These are phyloP conservation scores for Ommatoiulus sabulosus DNA, from an alignment of 2,888 invertebrate species.

Conservation along the genomic window DNA sequence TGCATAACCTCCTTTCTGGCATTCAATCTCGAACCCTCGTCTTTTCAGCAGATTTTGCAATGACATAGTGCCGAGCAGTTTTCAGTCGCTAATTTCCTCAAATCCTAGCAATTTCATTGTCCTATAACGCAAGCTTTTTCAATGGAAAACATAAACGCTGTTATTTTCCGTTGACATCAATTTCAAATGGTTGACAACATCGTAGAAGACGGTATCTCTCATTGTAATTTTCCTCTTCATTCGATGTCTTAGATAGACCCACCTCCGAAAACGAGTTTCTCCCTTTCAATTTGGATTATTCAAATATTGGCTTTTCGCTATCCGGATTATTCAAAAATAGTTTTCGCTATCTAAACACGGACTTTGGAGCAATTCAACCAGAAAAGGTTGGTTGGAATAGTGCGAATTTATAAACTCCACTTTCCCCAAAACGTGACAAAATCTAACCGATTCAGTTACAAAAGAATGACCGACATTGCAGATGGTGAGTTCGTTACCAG, in stretches of 20 bases:
- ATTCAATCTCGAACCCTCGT: not conserved
- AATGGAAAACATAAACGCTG: not conserved
- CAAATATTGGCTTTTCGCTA: not conserved
- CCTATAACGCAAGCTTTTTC: not conserved
- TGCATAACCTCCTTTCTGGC: not conserved
- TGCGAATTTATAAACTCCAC: too few relatives aligned
- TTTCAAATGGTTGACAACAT: not conserved
- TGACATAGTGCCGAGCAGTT: not conserved
- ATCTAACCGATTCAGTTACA: not conserved
- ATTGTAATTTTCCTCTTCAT: not conserved
- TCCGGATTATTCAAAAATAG: not conserved
- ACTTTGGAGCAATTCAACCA: too few relatives aligned
- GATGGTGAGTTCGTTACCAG: conserved; percentile 36
- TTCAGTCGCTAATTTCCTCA: not conserved
- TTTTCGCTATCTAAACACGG: too few relatives aligned
- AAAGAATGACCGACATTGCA: conserved; percentile 21
- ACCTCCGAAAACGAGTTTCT: not conserved
- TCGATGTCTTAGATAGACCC: not conserved
- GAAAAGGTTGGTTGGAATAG: too few relatives aligned
- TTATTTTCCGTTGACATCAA: not conserved
- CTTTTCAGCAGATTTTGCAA: not conserved
- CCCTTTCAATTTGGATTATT: not conserved
- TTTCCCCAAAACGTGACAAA: too few relatives aligned
- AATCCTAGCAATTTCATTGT: not conserved
- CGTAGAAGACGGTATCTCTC: not conserved